Conservation (phyloP, 2,888 invertebrate genomes). For the Hipparchia sbordonii region DNA sequence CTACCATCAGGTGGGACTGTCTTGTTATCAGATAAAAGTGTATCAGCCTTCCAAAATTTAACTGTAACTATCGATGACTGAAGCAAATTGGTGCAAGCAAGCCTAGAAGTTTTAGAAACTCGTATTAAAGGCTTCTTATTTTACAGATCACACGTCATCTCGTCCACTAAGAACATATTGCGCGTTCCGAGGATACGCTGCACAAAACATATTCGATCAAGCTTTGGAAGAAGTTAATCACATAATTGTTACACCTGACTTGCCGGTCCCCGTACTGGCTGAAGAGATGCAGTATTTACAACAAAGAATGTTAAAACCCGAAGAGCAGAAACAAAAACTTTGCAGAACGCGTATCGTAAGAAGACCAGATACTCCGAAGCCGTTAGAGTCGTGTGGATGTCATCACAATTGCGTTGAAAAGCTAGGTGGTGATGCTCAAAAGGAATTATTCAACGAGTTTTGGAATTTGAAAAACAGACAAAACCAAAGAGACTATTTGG, state of each 20-base stretch:
- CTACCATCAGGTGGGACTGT: too few relatives aligned
- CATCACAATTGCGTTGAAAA: conserved; percentile 6
- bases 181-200: background rate
- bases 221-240: conserved; percentile 15
- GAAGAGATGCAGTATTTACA: background rate
- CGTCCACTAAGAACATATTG: conserved; percentile 8
- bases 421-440: background rate
- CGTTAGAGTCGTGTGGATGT: conserved; percentile 17
- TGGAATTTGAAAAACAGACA: conserved; percentile 15
- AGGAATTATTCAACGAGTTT: conserved; percentile 17
- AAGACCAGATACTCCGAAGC: conserved; percentile 15
- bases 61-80: too few relatives aligned
- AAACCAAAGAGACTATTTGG: conserved; percentile 19
- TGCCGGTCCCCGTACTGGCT: conserved; percentile 11
- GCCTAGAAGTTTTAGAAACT: background rate
- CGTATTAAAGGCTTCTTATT: background rate
- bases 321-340: conserved; percentile 1
- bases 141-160: conserved; percentile 12
- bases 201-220: background rate
- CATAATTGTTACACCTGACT: conserved; percentile 20
- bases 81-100: too few relatives aligned
- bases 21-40: too few relatives aligned
- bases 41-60: too few relatives aligned
- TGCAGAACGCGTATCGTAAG: conserved; percentile 1
- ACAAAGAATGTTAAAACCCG: background rate